Evolutionary conservation across 64 coral and sea anemone genomes (phyloP), one percentile per base, ranked within the genome.

Genomic region (Pachyseris speciosa): DNA sequence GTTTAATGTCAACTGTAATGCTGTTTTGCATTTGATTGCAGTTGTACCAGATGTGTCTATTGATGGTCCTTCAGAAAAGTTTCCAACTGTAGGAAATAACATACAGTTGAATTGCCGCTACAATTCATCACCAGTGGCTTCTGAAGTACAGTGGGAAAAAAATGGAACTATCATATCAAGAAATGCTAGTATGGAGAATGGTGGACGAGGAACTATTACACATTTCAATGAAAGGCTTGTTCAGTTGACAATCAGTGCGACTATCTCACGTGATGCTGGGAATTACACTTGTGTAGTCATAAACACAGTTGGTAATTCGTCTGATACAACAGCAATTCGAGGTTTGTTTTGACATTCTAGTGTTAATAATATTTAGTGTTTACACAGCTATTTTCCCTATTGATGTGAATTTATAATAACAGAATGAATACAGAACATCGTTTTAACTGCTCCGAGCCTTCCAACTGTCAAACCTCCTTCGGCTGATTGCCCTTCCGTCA

Each of bases 101-200:
- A 15, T 75, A 30, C 41, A 75, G 72, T 15, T 75, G 41, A 75
- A 41, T n/a, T 75, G 72, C 41, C 72, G 15, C 22, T 75, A 75
- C 22, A 75, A 75, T 6, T 42, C 72, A 50, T 73, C 69, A 73
- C 38, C 69, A 25, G 19, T 15, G 19, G 38, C 24, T 26, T 74
- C 41, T 44, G n/a, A 74, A 43, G 70, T 74, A 43, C 70, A 74
- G 43, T 75, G 72, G 72, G 20, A 15, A 10, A 75, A 75, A 50
- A 28, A 75, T 30, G 72, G 44, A 28, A 0, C 43, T 27, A 24
- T 75, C 6, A 20, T 75, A 49, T 43, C 72, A 12, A 28, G 10
- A 13, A 75, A 75, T 75, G 43, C 1, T 7, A 39, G 50, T 43
- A 40, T 74, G 20, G n/a, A 49, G 72, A 75, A 29, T 75, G 72